Evolutionary conservation across 2,113 vertebrate genomes (phyloP).

Genomic region (Colaptes auratus): DNA sequence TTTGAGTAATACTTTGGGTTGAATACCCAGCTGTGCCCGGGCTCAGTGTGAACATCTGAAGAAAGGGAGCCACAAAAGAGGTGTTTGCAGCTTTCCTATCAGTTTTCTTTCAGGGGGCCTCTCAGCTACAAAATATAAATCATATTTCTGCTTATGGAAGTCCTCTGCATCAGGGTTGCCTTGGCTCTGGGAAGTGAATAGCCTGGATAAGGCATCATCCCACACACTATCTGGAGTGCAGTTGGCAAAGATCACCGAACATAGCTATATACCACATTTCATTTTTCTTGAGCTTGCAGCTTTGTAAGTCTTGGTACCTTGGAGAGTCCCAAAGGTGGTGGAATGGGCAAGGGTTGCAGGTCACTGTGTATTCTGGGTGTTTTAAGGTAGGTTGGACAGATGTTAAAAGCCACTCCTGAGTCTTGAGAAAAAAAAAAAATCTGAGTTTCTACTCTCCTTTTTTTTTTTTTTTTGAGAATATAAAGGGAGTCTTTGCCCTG

Average conservation of each 20-base stretch:
- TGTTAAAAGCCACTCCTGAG: background rate
- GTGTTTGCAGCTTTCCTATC: background rate
- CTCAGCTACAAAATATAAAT: background rate
- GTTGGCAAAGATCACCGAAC: background rate
- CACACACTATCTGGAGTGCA: background rate
- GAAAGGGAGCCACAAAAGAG: background rate
- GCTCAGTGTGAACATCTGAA: background rate
- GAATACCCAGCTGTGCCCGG: conserved; percentile 27
- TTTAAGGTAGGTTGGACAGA: background rate
- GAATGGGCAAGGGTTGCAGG: background rate
- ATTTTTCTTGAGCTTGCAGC: background rate
- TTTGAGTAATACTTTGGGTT: background rate
- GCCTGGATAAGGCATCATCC: background rate
- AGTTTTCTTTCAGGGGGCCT: background rate
- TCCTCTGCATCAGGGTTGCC: background rate
- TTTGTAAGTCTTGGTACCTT: background rate
- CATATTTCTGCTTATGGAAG: background rate
- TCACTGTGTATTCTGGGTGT: no score
- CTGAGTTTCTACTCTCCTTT: background rate
- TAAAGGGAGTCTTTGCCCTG: background rate
- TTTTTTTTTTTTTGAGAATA: background rate
- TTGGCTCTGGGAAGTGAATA: background rate
- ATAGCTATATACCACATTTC: background rate
- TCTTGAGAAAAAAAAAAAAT: background rate
- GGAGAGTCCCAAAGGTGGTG: background rate